phyloP scores from a whole-genome alignment of 2,113 vertebrate species.

The Corythoichthys intestinalis region DNA sequence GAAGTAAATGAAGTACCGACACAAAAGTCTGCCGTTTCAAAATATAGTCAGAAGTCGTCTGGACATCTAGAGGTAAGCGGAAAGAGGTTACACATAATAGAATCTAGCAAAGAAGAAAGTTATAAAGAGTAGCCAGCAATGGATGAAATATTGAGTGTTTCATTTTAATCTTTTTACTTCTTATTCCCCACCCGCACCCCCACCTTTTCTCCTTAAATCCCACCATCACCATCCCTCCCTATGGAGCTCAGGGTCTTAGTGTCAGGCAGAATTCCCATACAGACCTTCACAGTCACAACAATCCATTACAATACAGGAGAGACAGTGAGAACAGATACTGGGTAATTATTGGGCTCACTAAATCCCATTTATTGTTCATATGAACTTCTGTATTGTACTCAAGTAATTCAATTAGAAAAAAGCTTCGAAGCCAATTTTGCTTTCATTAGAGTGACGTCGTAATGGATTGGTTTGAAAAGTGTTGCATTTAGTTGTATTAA shows the following conservation, averaged over 20 bases:
- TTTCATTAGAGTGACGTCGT: too few species aligned
- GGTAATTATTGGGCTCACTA: slow-evolving; percentile 41
- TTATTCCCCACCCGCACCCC: slow-evolving; percentile 39
- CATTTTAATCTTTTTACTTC: slow-evolving; percentile 52
- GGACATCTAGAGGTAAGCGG: neutral
- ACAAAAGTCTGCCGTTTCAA: neutral
- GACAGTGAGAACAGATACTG: slow-evolving; percentile 34
- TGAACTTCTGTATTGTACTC: neutral
- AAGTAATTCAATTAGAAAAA: too few species aligned
- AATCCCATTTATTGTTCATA: slow-evolving; percentile 31
- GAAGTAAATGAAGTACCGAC: neutral
- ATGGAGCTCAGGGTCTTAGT: slow-evolving; percentile 60
- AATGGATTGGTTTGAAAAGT: too few species aligned
- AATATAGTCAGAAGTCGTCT: neutral
- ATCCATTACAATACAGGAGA: slow-evolving; percentile 55
- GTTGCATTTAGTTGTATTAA: too few species aligned
- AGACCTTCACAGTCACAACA: slow-evolving; percentile 45
- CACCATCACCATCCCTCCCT: slow-evolving; percentile 46
- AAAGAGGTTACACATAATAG: neutral
- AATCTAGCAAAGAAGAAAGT: slow-evolving; percentile 9
- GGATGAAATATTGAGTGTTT: slow-evolving; percentile 51
- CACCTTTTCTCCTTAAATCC: slow-evolving; percentile 53
- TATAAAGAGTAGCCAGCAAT: slow-evolving; percentile 36
- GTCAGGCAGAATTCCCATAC: slow-evolving; percentile 59
- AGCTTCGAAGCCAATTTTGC: too few species aligned